Conservation (phyloP, 2,888 invertebrate species). For the Chelonus formosanus region DNA sequence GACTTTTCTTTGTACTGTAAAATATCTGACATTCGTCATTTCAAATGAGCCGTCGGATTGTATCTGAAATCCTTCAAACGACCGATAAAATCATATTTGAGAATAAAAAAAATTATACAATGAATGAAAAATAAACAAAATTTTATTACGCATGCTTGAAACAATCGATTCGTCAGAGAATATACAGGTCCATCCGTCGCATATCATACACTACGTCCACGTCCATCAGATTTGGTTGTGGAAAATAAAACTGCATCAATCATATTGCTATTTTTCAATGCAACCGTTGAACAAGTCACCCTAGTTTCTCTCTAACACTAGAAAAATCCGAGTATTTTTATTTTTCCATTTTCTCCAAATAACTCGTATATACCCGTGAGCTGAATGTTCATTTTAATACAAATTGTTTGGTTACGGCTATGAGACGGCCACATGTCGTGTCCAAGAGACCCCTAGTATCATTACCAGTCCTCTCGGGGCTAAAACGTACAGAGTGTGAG, state of each 20-base stretch:
- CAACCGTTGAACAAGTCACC: constrained; percentile 8
- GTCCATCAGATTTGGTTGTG: constrained; percentile 18
- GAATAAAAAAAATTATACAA: not conserved
- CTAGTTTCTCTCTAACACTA: not conserved
- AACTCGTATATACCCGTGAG: not conserved
- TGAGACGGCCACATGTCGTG: constrained; percentile 52
- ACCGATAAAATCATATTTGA: constrained; percentile 2
- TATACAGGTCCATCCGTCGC: constrained; percentile 25
- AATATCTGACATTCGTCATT: constrained; percentile 9
- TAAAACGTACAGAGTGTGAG: constrained; percentile 29
- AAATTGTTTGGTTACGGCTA: constrained; percentile 54
- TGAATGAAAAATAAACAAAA: constrained; percentile 20
- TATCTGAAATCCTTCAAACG: not conserved
- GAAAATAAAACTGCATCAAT: constrained; percentile 35
- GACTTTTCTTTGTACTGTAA: not conserved
- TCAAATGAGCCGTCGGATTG: constrained; percentile 4
- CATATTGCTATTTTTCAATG: constrained; percentile 20
- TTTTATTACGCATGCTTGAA: constrained; percentile 41
- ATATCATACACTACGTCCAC: constrained; percentile 19
- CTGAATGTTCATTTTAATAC: constrained; percentile 59
- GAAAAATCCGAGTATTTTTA: not conserved
- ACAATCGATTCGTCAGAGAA: constrained; percentile 39
- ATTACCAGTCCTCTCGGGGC: constrained; percentile 53
- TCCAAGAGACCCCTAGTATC: constrained; percentile 46
- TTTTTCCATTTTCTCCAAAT: constrained; percentile 7